Conservation (phyloP, 37 sponge, comb jelly and placozoan genomes). For the Agelas oroides region DNA sequence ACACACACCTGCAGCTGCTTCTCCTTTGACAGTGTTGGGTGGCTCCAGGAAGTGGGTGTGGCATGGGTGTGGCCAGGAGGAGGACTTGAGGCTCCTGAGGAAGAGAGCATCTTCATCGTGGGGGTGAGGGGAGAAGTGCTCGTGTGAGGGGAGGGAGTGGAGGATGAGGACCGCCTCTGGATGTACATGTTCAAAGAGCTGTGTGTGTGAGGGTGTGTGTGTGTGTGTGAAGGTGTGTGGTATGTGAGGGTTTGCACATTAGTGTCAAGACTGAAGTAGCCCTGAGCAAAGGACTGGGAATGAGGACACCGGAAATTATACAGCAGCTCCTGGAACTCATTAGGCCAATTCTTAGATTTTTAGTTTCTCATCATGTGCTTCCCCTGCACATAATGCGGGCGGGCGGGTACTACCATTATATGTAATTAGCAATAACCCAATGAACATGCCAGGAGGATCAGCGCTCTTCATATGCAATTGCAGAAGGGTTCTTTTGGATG, state of each 20-base stretch:
- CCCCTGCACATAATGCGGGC: too few species aligned
- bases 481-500: too few species aligned
- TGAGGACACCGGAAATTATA: too few species aligned
- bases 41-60: constrained; percentile 35
- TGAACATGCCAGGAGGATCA: too few species aligned
- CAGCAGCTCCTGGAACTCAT: too few species aligned
- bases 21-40: constrained; percentile 64
- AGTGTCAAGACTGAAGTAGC: not conserved
- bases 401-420: too few species aligned
- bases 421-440: too few species aligned
- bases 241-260: not conserved
- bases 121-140: constrained; percentile 38
- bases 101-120: not conserved
- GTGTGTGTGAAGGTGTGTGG: too few species aligned
- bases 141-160: constrained; percentile 10
- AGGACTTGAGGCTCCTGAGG: constrained; percentile 32
- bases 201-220: not conserved
- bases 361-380: too few species aligned
- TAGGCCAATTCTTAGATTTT: too few species aligned
- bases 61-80: constrained; percentile 41
- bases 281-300: not conserved
- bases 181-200: constrained; percentile 25
- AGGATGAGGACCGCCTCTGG: constrained; percentile 47
- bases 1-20: constrained; percentile 78
- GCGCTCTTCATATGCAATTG: too few species aligned